Conservation (phyloP, 2,888 invertebrate genomes). For the Bruchidius siliquastri region DNA sequence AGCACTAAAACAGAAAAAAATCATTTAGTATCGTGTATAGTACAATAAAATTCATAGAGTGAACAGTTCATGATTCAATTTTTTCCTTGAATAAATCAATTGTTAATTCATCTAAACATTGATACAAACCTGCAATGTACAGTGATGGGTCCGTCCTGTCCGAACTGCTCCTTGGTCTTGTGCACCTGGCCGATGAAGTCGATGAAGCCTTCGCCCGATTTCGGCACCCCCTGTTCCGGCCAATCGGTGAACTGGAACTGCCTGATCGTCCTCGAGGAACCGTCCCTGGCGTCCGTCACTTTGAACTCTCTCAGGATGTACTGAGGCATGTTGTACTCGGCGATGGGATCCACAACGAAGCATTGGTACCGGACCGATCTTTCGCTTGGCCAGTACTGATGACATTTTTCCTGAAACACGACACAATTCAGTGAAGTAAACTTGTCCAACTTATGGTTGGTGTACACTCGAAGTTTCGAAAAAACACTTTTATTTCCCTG, state of each 20-base stretch:
- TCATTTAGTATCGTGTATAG: not conserved
- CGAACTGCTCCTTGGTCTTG: constrained; percentile 99
- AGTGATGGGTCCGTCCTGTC: constrained; percentile 98
- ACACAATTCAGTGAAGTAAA: not conserved
- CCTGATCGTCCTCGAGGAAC: constrained; percentile 89
- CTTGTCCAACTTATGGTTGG: too few species aligned
- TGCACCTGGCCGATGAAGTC: constrained; percentile 99
- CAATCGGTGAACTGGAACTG: constrained; percentile 97
- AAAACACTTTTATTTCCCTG: too few species aligned
- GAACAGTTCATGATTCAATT: too few species aligned
- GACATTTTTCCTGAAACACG: constrained; percentile 86
- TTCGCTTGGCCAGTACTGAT: constrained; percentile 99
- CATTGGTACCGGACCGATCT: constrained; percentile 95
- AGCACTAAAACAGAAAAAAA: constrained; percentile 60
- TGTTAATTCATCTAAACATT: too few species aligned
- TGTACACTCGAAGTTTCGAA: too few species aligned
- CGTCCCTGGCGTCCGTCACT: constrained; percentile 96
- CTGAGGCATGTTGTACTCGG: constrained; percentile 99
- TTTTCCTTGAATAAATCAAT: too few species aligned
- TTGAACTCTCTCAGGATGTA: constrained; percentile 99
- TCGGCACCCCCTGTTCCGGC: constrained; percentile 96
- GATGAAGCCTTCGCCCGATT: constrained; percentile 97
- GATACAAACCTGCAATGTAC: constrained; percentile 85
- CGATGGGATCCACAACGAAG: constrained; percentile 98
- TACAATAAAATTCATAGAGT: too few species aligned